phyloP scores from a whole-genome alignment of 2,113 vertebrate species.

The Nerophis ophidion region DNA sequence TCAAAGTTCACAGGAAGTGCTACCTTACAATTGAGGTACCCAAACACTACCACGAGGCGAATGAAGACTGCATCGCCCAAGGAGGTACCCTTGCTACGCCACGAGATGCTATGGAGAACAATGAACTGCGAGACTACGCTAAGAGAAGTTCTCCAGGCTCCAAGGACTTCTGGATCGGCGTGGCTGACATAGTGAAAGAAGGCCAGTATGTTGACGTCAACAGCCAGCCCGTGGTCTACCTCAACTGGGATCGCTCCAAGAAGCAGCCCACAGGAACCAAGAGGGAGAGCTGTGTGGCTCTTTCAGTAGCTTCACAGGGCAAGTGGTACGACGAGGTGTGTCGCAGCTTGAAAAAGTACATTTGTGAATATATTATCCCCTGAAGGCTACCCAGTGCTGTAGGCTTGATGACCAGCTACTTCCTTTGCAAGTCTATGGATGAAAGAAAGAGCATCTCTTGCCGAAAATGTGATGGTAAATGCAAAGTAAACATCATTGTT shows the following conservation, averaged over 20 bases:
- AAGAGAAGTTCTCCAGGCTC: slow-evolving; percentile 75
- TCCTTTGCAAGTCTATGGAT: slow-evolving; percentile 15
- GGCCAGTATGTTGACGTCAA: slow-evolving; percentile 93
- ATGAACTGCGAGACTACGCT: slow-evolving; percentile 79
- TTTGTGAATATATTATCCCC: slow-evolving; percentile 93
- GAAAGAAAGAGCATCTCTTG: slow-evolving; percentile 13
- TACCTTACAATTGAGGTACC: slow-evolving; percentile 80
- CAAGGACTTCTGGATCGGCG: slow-evolving; percentile 89
- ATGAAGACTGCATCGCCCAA: slow-evolving; percentile 93
- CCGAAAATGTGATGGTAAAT: no score
- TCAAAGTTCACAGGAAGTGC: slow-evolving; percentile 89
- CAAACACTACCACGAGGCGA: slow-evolving; percentile 91
- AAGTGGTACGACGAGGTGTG: slow-evolving; percentile 91
- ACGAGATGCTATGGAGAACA: slow-evolving; percentile 79
- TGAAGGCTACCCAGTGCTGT: slow-evolving; percentile 42
- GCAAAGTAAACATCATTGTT: no score
- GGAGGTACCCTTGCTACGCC: slow-evolving; percentile 89
- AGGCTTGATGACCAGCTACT: slow-evolving; percentile 6
- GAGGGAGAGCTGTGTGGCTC: slow-evolving; percentile 83
- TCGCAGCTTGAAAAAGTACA: slow-evolving; percentile 84
- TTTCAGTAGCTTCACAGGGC: slow-evolving; percentile 82
- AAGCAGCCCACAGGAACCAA: slow-evolving; percentile 87
- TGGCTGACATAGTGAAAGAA: slow-evolving; percentile 86
- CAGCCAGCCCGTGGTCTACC: slow-evolving; percentile 78
- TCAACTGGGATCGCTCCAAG: slow-evolving; percentile 85